Conservation (phyloP, 2,888 invertebrate species). For the Thymelicus sylvestris region DNA sequence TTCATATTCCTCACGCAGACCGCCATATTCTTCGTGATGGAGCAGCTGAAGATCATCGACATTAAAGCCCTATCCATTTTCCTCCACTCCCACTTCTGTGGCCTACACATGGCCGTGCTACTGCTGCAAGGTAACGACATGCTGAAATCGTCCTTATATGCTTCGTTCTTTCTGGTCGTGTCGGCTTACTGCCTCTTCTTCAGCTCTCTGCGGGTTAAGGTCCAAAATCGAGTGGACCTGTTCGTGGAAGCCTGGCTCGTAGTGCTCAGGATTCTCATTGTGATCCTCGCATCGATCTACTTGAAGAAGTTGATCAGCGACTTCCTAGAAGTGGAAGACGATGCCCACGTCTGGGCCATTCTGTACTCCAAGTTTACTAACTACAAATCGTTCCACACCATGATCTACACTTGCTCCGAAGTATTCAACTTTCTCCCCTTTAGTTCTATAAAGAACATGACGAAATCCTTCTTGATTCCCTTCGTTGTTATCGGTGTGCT, state of each 20-base stretch:
- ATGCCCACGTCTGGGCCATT: slow-evolving; percentile 90
- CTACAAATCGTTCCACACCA: slow-evolving; percentile 88
- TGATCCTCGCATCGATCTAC: slow-evolving; percentile 58
- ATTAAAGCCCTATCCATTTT: slow-evolving; percentile 65
- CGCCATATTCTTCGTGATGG: slow-evolving; percentile 88
- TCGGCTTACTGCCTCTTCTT: slow-evolving; percentile 67
- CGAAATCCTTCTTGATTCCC: slow-evolving; percentile 85
- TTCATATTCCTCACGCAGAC: slow-evolving; percentile 92
- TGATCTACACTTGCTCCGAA: slow-evolving; percentile 90
- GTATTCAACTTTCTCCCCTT: slow-evolving; percentile 90
- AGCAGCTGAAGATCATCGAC: slow-evolving; percentile 83
- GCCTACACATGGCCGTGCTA: slow-evolving; percentile 69
- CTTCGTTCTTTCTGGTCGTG: slow-evolving; percentile 72
- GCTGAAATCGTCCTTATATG: slow-evolving; percentile 78
- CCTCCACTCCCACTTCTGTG: slow-evolving; percentile 74
- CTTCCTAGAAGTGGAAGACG: slow-evolving; percentile 70
- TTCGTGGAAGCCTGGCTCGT: slow-evolving; percentile 62
- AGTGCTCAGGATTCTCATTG: slow-evolving; percentile 55
- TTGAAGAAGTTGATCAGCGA: slow-evolving; percentile 71
- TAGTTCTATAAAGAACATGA: slow-evolving; percentile 78
- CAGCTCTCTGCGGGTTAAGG: slow-evolving; percentile 63
- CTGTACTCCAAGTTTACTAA: slow-evolving; percentile 88
- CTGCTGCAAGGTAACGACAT: slow-evolving; percentile 76
- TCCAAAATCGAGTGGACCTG: slow-evolving; percentile 60
- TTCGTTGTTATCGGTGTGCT: slow-evolving; percentile 73